Conservation (phyloP, 2,113 vertebrate genomes). For the Tragelaphus scriptus region DNA sequence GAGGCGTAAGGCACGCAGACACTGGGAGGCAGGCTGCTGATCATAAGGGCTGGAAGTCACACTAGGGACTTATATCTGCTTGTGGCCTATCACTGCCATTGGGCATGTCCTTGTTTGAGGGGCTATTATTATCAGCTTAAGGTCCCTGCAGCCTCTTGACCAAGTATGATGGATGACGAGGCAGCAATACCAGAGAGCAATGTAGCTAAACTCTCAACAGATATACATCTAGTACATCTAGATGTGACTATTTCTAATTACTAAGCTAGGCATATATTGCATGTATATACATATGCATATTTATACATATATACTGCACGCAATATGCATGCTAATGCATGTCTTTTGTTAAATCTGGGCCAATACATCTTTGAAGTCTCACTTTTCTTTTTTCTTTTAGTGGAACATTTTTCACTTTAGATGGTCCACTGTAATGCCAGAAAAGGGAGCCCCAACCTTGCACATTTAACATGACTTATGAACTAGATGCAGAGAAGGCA, state of each 20-base stretch:
- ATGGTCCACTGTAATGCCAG: neutral
- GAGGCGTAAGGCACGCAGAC: neutral
- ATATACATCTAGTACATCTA: too few species aligned
- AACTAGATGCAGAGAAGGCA: neutral
- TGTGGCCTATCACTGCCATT: neutral
- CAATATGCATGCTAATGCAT: neutral
- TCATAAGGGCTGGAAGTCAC: neutral
- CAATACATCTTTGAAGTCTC: neutral
- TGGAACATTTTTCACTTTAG: neutral
- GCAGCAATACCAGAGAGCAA: rapidly evolving
- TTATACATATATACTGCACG: neutral
- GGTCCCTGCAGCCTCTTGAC: neutral
- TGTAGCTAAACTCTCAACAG: rapidly evolving
- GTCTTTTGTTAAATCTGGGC: neutral
- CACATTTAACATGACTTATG: neutral
- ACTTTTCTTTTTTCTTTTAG: neutral
- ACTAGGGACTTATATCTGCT: neutral
- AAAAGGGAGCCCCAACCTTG: neutral
- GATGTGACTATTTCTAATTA: too few species aligned
- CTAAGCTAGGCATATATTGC: neutral
- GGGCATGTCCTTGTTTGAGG: neutral
- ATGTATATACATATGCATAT: neutral
- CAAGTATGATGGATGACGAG: rapidly evolving
- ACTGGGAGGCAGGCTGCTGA: neutral
- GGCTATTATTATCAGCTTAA: rapidly evolving